Evolutionary conservation across 1,140 invertebrate genomes (phyloP), one percentile per base, ranked within the genome.

Genomic region (Dermatophagoides farinae): DNA sequence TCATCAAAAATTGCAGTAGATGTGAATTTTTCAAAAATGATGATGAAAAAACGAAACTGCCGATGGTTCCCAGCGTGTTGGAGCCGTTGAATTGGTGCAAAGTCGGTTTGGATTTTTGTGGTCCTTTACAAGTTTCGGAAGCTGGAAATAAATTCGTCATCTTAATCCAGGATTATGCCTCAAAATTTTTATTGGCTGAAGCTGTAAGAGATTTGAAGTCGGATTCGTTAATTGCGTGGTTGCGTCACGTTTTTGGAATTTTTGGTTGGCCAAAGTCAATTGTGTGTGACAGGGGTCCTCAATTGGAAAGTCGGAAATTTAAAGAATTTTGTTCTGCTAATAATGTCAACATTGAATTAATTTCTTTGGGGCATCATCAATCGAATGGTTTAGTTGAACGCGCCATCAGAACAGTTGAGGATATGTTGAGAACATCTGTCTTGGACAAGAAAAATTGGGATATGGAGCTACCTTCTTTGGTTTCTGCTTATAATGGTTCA

Each of bases 391-490:
- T 61, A 6, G 31, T 22, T 12, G 60, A 61, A 63, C 12, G 57
- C 6, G 40, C 14, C 14, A 61, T 55, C n/a, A 5, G 37, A 4
- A 44, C 60, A 6, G 9, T 61, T 11, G 60, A 44, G 41, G 25
- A 51, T 62, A 59, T 59, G 40, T 6, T 59, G n/a, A 55, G 40
- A 38, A 59, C 40, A 5, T 16, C 44, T 11, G 12, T 22, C 31
- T 5, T 20, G 1, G 44, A 59, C 6, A 49, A 59, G n/a, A 57
- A 6, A 37, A 44, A 44, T 18, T 59, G 57, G 57, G 16, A n/a
- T 11, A 5, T 18, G 23, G 16, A 1, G 11, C 9, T 59, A 39
- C 76, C n/a, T 80, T 68, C 59, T 84, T 81, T 63, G 82, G 79
- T 61, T 77, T 75, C 12, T 85, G 70, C 0, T 16, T 59, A 59